A percentile compares a stretch with the other conserved stretches of the same genome.
Conservation (phyloP, 2,888 invertebrate genomes). For the Acrocyrtus sp. region DNA sequence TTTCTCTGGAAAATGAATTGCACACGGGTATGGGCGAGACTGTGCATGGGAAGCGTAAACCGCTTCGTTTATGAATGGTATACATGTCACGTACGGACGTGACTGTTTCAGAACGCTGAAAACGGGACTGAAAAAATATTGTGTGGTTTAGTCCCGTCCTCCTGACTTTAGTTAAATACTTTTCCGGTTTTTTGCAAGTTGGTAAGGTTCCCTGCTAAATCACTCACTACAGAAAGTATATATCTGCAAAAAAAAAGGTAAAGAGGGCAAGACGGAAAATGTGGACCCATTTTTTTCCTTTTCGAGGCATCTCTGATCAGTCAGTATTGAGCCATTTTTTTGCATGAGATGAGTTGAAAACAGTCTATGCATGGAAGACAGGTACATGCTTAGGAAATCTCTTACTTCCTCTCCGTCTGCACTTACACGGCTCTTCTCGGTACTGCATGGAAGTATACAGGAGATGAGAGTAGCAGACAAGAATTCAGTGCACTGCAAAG, state of each 20-base stretch:
- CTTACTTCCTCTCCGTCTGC: neutral
- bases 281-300: neutral
- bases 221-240: too few relatives aligned
- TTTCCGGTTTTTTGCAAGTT: too few relatives aligned
- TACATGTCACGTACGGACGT: slow-evolving; percentile 38
- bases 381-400: neutral
- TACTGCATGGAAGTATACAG: neutral
- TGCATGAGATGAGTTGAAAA: too few relatives aligned
- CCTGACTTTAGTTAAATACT: neutral
- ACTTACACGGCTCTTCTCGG: neutral
- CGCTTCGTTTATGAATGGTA: neutral
- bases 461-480: neutral
- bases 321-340: neutral
- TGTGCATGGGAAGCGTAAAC: too few relatives aligned
- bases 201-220: neutral
- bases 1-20: neutral
- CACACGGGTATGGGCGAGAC: neutral
- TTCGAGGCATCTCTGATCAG: neutral
- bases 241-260: neutral
- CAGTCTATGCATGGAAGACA: too few relatives aligned
- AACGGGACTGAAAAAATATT: neutral
- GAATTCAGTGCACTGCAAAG: neutral
- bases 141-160: neutral
- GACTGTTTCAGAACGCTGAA: slow-evolving; percentile 26
- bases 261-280: too few relatives aligned